A percentile compares a stretch with the other conserved stretches of the same genome.
phyloP scores from a whole-genome alignment of 2,888 invertebrate genomes.

The Apamea crenata region DNA sequence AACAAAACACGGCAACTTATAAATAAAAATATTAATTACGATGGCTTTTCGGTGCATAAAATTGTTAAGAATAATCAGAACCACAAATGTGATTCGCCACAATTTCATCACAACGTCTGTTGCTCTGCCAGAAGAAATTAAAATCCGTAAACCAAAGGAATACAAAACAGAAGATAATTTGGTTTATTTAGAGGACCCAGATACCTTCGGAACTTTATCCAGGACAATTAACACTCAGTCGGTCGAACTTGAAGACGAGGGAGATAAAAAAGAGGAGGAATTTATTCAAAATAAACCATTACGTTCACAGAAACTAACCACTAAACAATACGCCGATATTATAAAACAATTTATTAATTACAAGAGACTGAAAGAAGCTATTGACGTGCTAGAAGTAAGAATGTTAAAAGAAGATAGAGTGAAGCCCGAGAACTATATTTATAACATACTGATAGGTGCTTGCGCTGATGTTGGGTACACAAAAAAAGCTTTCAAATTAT shows the following conservation, averaged over 20 bases:
- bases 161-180: slow-evolving; percentile 81
- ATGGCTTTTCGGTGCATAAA: slow-evolving; percentile 79
- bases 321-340: slow-evolving; percentile 92
- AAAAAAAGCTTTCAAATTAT: slow-evolving; percentile 96
- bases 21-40: slow-evolving; percentile 37
- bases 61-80: slow-evolving; percentile 73
- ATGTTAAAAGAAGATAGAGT: slow-evolving; percentile 95
- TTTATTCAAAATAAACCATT: slow-evolving; percentile 88
- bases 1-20: neutral
- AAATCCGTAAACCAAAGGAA: slow-evolving; percentile 71
- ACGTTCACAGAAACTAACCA: slow-evolving; percentile 88
- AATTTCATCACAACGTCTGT: slow-evolving; percentile 70
- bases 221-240: slow-evolving; percentile 67
- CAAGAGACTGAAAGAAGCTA: slow-evolving; percentile 93
- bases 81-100: slow-evolving; percentile 65
- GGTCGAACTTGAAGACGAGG: slow-evolving; percentile 86
- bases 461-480: slow-evolving; percentile 96
- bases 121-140: slow-evolving; percentile 63
- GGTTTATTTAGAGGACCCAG: slow-evolving; percentile 87
- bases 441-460: slow-evolving; percentile 95
- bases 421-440: slow-evolving; percentile 95
- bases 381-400: slow-evolving; percentile 94
- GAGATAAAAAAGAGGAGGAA: slow-evolving; percentile 91
- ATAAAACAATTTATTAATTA: slow-evolving; percentile 92
- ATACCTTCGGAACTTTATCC: slow-evolving; percentile 90